These are phyloP conservation scores for Melieria picta DNA, from an alignment of 2,888 invertebrate species.

Conservation along the genomic window DNA sequence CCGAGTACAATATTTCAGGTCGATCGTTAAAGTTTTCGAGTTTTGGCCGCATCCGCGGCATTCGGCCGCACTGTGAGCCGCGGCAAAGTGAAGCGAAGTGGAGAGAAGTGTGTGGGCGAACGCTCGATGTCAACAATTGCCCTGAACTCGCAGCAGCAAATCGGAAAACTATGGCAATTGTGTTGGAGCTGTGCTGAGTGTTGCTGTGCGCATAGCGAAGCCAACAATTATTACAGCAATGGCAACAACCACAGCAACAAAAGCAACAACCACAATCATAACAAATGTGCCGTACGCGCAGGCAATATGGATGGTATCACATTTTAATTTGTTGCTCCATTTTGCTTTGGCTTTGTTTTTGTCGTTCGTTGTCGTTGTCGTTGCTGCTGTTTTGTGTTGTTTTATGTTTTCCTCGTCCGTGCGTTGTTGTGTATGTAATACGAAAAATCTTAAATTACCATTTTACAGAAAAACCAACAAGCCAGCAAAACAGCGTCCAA, in stretches of 20 bases:
- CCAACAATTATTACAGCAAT: background rate
- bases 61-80: too few relatives aligned
- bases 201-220: background rate
- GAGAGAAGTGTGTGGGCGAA: background rate
- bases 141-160: background rate
- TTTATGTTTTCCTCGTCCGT: background rate
- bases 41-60: too few relatives aligned
- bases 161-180: constrained; percentile 1
- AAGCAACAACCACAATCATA: background rate
- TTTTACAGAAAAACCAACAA: constrained; percentile 3
- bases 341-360: background rate
- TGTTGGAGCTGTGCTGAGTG: background rate
- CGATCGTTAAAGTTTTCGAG: too few relatives aligned
- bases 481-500: background rate
- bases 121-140: background rate
- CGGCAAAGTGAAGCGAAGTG: too few relatives aligned
- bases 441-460: constrained; percentile 6
- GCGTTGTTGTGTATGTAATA: background rate
- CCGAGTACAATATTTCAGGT: too few relatives aligned
- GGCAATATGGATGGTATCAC: constrained; percentile 3
- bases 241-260: background rate
- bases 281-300: background rate
- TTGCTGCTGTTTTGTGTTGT: background rate
- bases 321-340: constrained; percentile 5
- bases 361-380: background rate